phyloP scores from a whole-genome alignment of 2,113 vertebrate species.

The Strix uralensis region DNA sequence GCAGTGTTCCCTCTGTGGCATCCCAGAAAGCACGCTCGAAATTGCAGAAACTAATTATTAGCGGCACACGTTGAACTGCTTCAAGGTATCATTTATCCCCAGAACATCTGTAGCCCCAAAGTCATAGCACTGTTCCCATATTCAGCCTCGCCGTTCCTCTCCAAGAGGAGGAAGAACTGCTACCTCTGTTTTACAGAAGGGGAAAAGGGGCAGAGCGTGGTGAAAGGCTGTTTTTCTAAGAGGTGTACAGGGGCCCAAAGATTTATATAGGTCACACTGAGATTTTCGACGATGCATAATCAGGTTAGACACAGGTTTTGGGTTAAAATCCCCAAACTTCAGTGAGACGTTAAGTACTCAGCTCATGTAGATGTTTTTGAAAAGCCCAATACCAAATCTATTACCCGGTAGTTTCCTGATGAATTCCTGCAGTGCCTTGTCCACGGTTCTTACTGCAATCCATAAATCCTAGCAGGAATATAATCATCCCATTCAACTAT shows the following conservation, averaged over 20 bases:
- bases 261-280: background rate
- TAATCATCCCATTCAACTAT: background rate
- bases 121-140: background rate
- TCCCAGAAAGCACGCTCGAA: background rate
- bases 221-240: background rate
- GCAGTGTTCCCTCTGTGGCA: fast-evolving
- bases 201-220: background rate
- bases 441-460: background rate
- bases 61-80: background rate
- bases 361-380: background rate
- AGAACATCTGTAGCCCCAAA: background rate
- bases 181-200: background rate
- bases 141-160: background rate
- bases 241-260: background rate
- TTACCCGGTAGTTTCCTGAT: background rate
- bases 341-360: background rate
- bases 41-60: background rate
- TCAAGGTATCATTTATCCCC: background rate
- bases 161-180: background rate
- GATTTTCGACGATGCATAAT: background rate
- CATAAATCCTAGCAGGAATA: background rate
- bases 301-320: background rate
- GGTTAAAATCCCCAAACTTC: background rate
- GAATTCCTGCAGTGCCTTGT: background rate
- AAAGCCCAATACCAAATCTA: background rate